phyloP scores from a whole-genome alignment of 2,888 invertebrate genomes.

The Syritta pipiens region DNA sequence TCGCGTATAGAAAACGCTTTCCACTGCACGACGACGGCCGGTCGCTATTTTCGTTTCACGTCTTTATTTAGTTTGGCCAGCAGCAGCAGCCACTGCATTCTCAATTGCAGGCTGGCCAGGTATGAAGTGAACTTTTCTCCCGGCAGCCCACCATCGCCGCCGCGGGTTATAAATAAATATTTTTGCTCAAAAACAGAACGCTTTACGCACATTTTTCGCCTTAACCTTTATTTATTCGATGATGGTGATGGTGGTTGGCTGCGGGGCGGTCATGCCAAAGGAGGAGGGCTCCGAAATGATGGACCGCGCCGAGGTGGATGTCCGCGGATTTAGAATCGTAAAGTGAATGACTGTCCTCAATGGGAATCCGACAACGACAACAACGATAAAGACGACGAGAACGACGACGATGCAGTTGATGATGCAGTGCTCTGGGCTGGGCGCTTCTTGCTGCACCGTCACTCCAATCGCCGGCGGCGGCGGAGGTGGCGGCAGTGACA shows the following conservation, averaged over 20 bases:
- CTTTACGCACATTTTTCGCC: slow-evolving; percentile 51
- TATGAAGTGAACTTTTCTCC: slow-evolving; percentile 30
- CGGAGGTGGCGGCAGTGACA: slow-evolving; percentile 40
- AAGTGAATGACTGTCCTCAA: slow-evolving; percentile 67
- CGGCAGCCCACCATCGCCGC: background rate
- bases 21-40: background rate
- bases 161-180: slow-evolving; percentile 40
- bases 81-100: slow-evolving; percentile 30
- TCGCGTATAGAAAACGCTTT: slow-evolving; percentile 13
- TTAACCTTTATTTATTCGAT: slow-evolving; percentile 65
- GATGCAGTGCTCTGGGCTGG: too few relatives aligned
- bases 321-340: slow-evolving; percentile 43
- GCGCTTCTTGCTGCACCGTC: too few relatives aligned
- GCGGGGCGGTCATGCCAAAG: background rate
- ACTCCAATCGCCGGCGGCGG: background rate
- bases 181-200: slow-evolving; percentile 33
- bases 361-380: slow-evolving; percentile 44
- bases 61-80: slow-evolving; percentile 53
- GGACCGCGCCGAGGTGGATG: slow-evolving; percentile 50
- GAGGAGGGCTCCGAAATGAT: slow-evolving; percentile 7
- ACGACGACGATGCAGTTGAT: slow-evolving; percentile 40
- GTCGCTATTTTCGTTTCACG: slow-evolving; percentile 38
- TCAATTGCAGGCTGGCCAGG: slow-evolving; percentile 45
- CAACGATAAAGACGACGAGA: slow-evolving; percentile 2
- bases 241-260: background rate